Evolutionary conservation across 1,140 invertebrate genomes (phyloP).

Genomic region (Macrobrachium nipponense): DNA sequence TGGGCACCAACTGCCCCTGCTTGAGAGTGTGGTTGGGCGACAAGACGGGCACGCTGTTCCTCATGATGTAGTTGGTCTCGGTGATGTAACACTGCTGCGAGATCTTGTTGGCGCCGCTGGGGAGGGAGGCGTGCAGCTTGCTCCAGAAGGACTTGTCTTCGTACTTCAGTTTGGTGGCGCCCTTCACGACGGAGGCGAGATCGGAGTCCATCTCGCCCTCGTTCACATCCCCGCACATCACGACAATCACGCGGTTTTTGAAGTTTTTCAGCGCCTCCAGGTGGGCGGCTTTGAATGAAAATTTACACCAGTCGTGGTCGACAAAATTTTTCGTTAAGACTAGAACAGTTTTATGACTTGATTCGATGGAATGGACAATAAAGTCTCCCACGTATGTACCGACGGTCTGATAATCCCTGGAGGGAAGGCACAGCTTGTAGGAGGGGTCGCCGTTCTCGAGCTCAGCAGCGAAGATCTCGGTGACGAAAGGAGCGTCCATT

Average conservation of each 20-base stretch:
- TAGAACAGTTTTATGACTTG: slow-evolving; percentile 83
- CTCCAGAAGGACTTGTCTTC: slow-evolving; percentile 64
- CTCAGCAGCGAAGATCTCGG: slow-evolving; percentile 84
- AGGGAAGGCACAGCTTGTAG: slow-evolving; percentile 69
- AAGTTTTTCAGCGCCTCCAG: slow-evolving; percentile 64
- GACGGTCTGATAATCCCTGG: slow-evolving; percentile 71
- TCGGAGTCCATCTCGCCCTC: slow-evolving; percentile 62
- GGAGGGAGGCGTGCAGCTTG: slow-evolving; percentile 51
- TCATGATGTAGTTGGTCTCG: slow-evolving; percentile 64
- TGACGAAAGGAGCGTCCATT: slow-evolving; percentile 90
- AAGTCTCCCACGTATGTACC: slow-evolving; percentile 80
- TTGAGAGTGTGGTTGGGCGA: slow-evolving; percentile 51
- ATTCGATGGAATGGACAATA: slow-evolving; percentile 72
- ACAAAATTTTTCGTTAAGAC: slow-evolving; percentile 93
- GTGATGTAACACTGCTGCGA: slow-evolving; percentile 60
- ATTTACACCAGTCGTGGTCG: slow-evolving; percentile 71
- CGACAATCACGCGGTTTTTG: slow-evolving; percentile 56
- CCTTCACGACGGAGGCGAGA: slow-evolving; percentile 50
- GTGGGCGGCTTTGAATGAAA: slow-evolving; percentile 68
- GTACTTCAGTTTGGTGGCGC: slow-evolving; percentile 57
- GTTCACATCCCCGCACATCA: slow-evolving; percentile 58
- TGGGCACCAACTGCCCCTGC: slow-evolving; percentile 45
- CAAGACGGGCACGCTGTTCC: slow-evolving; percentile 58
- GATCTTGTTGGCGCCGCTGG: slow-evolving; percentile 36
- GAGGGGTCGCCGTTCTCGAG: slow-evolving; percentile 83